Percentiles rank a stretch among this genome's conserved stretches.
These are phyloP conservation scores for Archilochus colubris DNA, from an alignment of 2,113 vertebrate species.

Conservation along the genomic window DNA sequence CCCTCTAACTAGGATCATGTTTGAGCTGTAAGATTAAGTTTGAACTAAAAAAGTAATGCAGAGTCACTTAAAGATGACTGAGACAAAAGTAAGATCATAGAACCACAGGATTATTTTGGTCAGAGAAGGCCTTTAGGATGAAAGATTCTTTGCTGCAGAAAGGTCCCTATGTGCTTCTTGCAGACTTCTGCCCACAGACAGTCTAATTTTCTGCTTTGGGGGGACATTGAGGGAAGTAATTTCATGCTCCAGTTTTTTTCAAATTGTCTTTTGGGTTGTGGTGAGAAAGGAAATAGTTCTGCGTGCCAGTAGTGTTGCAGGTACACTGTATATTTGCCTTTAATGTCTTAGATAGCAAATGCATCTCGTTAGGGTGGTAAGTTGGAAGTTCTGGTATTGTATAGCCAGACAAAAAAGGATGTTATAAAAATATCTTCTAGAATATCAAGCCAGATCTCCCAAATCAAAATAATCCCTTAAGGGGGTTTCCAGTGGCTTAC, in stretches of 20 bases:
- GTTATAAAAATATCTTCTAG: fast-evolving
- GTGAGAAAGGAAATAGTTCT: neutral
- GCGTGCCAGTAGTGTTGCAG: neutral
- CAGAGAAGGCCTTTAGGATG: neutral
- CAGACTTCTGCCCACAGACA: neutral
- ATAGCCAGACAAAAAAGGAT: neutral
- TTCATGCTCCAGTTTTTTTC: neutral
- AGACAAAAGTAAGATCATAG: neutral
- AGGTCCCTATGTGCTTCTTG: neutral
- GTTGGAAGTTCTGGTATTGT: neutral
- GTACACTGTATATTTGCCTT: neutral
- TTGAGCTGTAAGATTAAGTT: neutral
- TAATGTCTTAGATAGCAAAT: neutral
- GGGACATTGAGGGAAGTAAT: neutral
- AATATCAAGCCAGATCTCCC: neutral
- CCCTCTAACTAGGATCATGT: neutral
- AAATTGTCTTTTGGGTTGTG: neutral
- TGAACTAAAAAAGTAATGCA: neutral
- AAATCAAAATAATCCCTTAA: neutral
- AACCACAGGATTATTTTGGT: no score
- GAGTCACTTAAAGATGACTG: neutral
- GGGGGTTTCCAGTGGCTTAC: fast-evolving
- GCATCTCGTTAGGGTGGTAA: fast-evolving
- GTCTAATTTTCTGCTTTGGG: neutral
- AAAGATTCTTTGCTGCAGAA: neutral